Evolutionary conservation across 92 coral and sea anemone species (phyloP).

Genomic region (Zoanthus gigantus): DNA sequence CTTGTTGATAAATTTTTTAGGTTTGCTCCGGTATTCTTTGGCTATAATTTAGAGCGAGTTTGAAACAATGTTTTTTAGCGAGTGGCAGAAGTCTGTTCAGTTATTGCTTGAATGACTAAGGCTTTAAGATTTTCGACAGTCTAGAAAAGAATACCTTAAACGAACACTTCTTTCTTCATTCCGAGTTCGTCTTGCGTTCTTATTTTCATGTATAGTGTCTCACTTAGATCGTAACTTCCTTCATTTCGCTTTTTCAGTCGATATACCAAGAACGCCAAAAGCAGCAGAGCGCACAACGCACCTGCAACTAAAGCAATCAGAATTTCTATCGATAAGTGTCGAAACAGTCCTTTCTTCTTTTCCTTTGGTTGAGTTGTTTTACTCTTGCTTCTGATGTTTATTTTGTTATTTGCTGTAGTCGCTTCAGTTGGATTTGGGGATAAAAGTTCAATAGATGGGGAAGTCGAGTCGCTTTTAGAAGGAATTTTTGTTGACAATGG

Average conservation of each 20-base stretch:
- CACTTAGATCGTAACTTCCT: slow-evolving; percentile 88
- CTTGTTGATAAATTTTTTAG: too few relatives aligned
- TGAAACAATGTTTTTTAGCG: too few relatives aligned
- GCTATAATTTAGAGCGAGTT: too few relatives aligned
- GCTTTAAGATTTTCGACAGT: background rate
- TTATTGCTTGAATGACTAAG: background rate
- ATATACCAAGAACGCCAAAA: slow-evolving; percentile 80
- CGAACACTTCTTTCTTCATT: slow-evolving; percentile 88
- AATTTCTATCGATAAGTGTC: slow-evolving; percentile 83
- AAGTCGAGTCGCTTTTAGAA: background rate
- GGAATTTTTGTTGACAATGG: background rate
- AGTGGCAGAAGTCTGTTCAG: too few relatives aligned
- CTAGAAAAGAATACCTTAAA: slow-evolving; percentile 31
- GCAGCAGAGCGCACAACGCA: slow-evolving; percentile 76
- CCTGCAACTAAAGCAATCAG: slow-evolving; percentile 87
- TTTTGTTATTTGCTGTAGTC: slow-evolving; percentile 9
- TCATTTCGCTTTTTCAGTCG: slow-evolving; percentile 87
- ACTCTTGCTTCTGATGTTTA: slow-evolving; percentile 5
- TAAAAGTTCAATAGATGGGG: background rate
- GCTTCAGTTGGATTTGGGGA: background rate
- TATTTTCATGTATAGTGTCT: slow-evolving; percentile 71
- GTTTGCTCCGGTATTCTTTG: too few relatives aligned
- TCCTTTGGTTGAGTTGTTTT: slow-evolving; percentile 32
- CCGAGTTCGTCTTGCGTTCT: slow-evolving; percentile 65
- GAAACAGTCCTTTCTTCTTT: slow-evolving; percentile 70